Base-by-base conservation (phyloP, 2,888 invertebrate species). In the Parnassius glacialis region DNA sequence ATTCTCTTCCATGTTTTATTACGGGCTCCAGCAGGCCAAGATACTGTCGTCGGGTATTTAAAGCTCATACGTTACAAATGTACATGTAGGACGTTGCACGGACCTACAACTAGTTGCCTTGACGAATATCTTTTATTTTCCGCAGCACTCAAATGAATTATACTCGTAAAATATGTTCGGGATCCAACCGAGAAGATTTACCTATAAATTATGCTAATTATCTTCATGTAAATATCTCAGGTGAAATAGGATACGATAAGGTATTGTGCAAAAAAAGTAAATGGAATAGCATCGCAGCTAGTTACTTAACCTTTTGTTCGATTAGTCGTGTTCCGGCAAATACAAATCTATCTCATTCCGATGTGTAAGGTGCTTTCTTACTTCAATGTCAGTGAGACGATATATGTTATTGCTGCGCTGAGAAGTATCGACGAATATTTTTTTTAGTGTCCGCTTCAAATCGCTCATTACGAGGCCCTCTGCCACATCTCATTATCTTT, bases 1-100 rank as follows among this genome's bases (percentile, higher is more conserved):
- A 87, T 89, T 87, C 88, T 89, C 87, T 86, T 72, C 76, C 80
- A 85, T 87, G 85, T 88, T 90, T 88, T 90, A 90, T 90, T 87
- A 83, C 82, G 71, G 76, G 79, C 75, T 74, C 74, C 74, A 77
- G 79, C 75, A 76, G 74, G 76, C 79, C 81, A 80, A 81, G 85
- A 88, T 87, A 86, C 85, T 90, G 90, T 90, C 87, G 80, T 88
- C 87, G 84, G 76, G 80, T 81, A 85, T 87, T 87, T 88, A 88
- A 89, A 83, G 84, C 83, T 81, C 84, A 81, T 87, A 86, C 76
- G 82, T 85, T 85, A 87, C 83, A 80, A 83, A 84, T 85, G 85
- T 83, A 82, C 78, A 81, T 85, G 87, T 85, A 87, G 84, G 85
- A 81, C 80, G 84, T 65, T 73, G 74, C 74, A 62, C 70, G 71